Evolutionary conservation across 2,113 vertebrate genomes (phyloP).

Genomic region (Tamias sibiricus): DNA sequence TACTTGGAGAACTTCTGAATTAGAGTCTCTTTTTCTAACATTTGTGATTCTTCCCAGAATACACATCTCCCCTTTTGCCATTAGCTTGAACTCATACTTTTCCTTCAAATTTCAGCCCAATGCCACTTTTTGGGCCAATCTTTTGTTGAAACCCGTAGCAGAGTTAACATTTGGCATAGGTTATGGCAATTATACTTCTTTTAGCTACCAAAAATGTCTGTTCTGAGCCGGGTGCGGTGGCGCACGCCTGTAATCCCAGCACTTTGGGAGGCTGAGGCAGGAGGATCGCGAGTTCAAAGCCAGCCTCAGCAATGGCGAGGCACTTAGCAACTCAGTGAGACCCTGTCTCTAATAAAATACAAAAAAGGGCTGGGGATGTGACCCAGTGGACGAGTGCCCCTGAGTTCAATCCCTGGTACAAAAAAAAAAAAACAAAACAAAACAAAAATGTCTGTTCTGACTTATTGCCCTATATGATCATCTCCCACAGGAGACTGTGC

Average conservation of each 20-base stretch:
- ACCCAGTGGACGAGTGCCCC: too few species aligned
- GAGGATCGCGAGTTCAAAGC: too few species aligned
- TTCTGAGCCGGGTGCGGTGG: too few species aligned
- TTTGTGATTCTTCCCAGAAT: background rate
- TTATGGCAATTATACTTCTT: background rate
- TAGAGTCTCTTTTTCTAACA: background rate
- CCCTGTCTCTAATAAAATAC: too few species aligned
- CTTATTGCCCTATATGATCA: background rate
- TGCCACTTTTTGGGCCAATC: too few species aligned
- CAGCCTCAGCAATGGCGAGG: too few species aligned
- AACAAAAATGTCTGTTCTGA: background rate
- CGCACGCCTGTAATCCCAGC: too few species aligned
- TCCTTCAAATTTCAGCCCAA: background rate
- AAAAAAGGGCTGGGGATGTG: too few species aligned
- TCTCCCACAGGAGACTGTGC: background rate
- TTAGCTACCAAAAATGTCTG: background rate
- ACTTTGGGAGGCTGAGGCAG: too few species aligned
- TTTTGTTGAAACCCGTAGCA: background rate
- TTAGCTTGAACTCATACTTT: background rate
- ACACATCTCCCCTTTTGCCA: background rate
- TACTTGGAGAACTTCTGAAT: background rate
- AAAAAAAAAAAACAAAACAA: too few species aligned
- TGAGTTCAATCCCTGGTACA: too few species aligned
- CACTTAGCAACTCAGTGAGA: too few species aligned
- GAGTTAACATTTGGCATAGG: rapidly evolving